Evolutionary conservation across 2,888 invertebrate species (phyloP).

Genomic region (Ophonus ardosiacus): DNA sequence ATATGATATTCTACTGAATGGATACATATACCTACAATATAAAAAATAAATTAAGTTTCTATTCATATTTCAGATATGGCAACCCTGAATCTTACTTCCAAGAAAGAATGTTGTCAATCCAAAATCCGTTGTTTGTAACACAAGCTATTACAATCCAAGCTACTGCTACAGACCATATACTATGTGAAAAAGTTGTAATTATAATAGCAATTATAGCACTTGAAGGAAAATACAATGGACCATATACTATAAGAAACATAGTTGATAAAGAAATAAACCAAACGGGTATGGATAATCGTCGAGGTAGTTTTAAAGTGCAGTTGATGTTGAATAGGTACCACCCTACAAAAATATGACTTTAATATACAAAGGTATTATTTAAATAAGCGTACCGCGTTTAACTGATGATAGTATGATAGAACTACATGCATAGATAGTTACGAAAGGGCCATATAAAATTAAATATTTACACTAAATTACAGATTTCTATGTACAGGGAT

Average conservation of each 20-base stretch:
- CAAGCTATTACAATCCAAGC: constrained; percentile 76
- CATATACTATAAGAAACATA: constrained; percentile 72
- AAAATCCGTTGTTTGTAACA: constrained; percentile 75
- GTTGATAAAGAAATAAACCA: constrained; percentile 71
- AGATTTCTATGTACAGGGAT: too few species aligned
- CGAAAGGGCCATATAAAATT: too few species aligned
- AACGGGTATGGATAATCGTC: constrained; percentile 60
- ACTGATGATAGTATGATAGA: too few species aligned
- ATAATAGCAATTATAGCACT: constrained; percentile 71
- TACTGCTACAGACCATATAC: constrained; percentile 75
- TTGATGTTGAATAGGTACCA: constrained; percentile 69
- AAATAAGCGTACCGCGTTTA: too few species aligned
- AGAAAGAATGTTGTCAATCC: constrained; percentile 64
- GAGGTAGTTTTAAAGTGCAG: constrained; percentile 69
- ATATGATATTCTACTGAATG: constrained; percentile 78
- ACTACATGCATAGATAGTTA: too few species aligned
- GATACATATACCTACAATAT: constrained; percentile 76
- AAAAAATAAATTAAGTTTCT: not conserved
- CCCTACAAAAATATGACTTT: constrained; percentile 57
- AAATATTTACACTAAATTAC: too few species aligned
- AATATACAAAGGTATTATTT: too few species aligned
- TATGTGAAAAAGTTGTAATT: constrained; percentile 75
- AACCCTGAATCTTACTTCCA: constrained; percentile 51
- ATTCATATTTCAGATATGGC: constrained; percentile 12
- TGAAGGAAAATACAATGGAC: constrained; percentile 71